Evolutionary conservation across 2,113 vertebrate genomes (phyloP).

Genomic region (Otis tarda): DNA sequence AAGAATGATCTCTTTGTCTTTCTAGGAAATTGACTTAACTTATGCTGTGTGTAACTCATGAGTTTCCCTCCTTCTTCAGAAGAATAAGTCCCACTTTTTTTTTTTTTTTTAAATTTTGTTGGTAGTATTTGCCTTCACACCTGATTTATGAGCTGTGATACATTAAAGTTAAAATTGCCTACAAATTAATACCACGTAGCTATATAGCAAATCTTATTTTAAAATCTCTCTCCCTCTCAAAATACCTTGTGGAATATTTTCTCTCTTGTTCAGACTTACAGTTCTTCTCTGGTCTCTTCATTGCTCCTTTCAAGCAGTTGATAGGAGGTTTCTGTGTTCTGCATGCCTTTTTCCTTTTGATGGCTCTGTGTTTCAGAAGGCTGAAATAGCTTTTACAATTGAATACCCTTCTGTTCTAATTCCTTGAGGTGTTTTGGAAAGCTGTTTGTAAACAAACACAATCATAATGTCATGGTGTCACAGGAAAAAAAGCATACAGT

Average conservation of each 20-base stretch:
- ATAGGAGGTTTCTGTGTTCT: background rate
- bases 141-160: background rate
- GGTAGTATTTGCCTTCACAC: background rate
- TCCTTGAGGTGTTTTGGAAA: background rate
- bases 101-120: background rate
- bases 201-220: too few relatives aligned
- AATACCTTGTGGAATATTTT: background rate
- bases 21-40: background rate
- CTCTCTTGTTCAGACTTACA: background rate
- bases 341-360: background rate
- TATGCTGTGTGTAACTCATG: background rate
- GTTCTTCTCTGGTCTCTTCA: background rate
- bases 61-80: background rate
- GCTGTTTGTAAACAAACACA: background rate
- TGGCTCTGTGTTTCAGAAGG: background rate
- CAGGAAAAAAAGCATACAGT: background rate
- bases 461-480: background rate
- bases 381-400: background rate
- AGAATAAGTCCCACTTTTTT: background rate
- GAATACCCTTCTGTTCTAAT: background rate
- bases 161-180: background rate
- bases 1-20: background rate
- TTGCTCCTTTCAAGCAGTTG: background rate
- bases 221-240: background rate
- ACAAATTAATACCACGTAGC: background rate